Conservation (phyloP, 92 coral and sea anemone species). For the Diadumene lineata region DNA sequence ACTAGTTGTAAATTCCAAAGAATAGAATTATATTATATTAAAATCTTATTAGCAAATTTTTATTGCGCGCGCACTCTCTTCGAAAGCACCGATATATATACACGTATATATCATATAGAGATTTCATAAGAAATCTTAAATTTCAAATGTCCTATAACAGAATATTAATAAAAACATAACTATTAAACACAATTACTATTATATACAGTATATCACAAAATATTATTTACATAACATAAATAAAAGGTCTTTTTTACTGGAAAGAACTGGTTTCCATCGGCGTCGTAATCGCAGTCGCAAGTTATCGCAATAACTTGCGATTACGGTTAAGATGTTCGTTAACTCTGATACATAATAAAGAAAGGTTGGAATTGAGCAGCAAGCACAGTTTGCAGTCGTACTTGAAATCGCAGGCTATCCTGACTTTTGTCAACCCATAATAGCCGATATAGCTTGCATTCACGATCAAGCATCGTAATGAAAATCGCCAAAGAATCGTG, state of each 20-base stretch:
- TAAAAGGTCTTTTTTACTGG: background rate
- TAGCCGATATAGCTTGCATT: too few species aligned
- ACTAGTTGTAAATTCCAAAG: background rate
- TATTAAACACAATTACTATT: constrained; percentile 1
- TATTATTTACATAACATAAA: constrained; percentile 19
- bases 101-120: background rate
- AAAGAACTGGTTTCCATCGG: background rate
- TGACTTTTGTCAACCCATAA: too few species aligned
- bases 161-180: background rate
- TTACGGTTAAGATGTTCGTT: background rate
- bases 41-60: constrained; percentile 7
- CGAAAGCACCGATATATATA: background rate
- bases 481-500: too few species aligned
- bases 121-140: background rate
- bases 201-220: constrained; percentile 9
- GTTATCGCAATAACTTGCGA: background rate
- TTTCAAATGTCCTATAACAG: background rate
- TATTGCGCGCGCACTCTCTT: constrained; percentile 2
- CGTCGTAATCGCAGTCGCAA: background rate
- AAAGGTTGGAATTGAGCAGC: background rate
- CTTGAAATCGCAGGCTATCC: too few species aligned
- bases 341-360: background rate
- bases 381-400: too few species aligned
- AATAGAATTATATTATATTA: background rate
- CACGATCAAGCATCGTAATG: too few species aligned